Evolutionary conservation across 2,797 vertebrate genomes (phyloP).

Genomic region (Pipistrellus kuhlii): DNA sequence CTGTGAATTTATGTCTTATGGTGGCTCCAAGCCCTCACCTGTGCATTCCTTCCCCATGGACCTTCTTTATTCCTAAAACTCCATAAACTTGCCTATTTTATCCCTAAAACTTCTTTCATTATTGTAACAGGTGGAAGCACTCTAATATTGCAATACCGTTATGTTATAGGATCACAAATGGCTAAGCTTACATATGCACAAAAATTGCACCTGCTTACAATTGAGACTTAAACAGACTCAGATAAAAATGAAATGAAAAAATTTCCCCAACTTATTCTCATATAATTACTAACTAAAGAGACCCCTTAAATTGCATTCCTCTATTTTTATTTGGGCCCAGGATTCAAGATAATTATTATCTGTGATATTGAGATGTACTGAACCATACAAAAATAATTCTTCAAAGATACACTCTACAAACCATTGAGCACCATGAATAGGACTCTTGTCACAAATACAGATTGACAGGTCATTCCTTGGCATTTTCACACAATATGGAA

Average conservation of each 20-base stretch:
- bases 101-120: too few species aligned
- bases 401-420: constrained; percentile 85
- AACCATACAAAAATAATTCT: constrained; percentile 84
- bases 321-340: constrained; percentile 70
- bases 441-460: constrained; percentile 84
- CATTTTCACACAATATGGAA: constrained; percentile 85
- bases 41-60: too few species aligned
- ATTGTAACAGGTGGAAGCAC: background rate
- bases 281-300: constrained; percentile 48
- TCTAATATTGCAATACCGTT: background rate
- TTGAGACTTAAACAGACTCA: background rate
- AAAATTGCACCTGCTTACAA: constrained; percentile 13
- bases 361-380: constrained; percentile 80
- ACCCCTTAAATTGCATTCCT: background rate
- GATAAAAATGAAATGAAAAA: constrained; percentile 28
- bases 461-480: constrained; percentile 86
- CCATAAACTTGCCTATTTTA: too few species aligned
- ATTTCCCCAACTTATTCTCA: background rate
- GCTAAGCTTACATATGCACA: background rate
- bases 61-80: too few species aligned
- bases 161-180: background rate
- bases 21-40: too few species aligned
- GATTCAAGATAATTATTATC: constrained; percentile 80
- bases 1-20: too few species aligned
- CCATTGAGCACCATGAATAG: constrained; percentile 82